Evolutionary conservation across 2,888 invertebrate species (phyloP), one percentile per base, ranked within the genome.

Genomic region (Chloroclysta siterata): DNA sequence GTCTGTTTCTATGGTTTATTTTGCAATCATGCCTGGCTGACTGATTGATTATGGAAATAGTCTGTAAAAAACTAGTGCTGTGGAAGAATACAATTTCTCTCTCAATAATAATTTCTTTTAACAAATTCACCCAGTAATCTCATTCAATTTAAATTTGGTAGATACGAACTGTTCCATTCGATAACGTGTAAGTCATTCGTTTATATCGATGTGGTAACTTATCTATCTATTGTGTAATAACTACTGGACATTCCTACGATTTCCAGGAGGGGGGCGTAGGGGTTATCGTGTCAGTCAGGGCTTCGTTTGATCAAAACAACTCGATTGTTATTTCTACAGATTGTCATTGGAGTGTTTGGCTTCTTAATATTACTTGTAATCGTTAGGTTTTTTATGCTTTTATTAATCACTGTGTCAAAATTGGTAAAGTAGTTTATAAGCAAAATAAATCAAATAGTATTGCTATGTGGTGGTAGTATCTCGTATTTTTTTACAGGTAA

Each of bases 251-350:
- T 65, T 67, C 48, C 60, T 71, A 69, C 42, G 71, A 63, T 17
- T 65, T 67, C 67, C 54, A 53, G 48, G 48, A 22, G 15, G 33
- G 42, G 57, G 28, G 60, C 62, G 55, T 60, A 47, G 50, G 61
- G 71, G 71, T 71, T 71, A 69, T 71, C 71, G 41, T 56, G 61
- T 53, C 61, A 60, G 54, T 8, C 46, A 52, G 51, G 68, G 70
- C 65, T 70, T 59, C 65, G 63, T 48, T 53, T 60, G 48, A 60
- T 60, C 60, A 64, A 60, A 64, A 60, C 56, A 60, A 46, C n/a
- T n/a, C n/a, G 22, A 52, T 60, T 64, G 55, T 60, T 64, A 52
- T 60, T 64, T 51, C 52, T 63, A 29, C 48, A 33, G 46, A 4
- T 46, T 55, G 33, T 15, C 46, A 54, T 46, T 42, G 28, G 22